phyloP scores from a whole-genome alignment of 2,888 invertebrate species.

The Napeogenes inachia region DNA sequence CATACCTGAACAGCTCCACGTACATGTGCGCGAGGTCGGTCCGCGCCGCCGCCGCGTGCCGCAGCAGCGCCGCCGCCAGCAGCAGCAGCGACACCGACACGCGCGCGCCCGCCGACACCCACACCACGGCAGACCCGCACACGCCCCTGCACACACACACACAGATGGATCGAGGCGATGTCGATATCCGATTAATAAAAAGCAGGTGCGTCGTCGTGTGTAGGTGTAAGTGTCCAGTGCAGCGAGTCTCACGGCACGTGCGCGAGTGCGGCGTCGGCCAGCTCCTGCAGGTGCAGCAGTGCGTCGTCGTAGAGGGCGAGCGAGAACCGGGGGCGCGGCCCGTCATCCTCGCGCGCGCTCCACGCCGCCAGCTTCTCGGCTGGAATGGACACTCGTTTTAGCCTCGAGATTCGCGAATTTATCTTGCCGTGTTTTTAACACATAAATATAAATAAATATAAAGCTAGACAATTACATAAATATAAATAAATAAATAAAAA shows the following conservation, averaged over 20 bases:
- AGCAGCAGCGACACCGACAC: conserved; percentile 78
- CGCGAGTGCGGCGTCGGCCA: conserved; percentile 41
- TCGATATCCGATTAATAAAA: too few relatives aligned
- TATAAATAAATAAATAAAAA: too few relatives aligned
- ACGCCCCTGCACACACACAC: conserved; percentile 53
- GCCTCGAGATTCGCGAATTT: too few relatives aligned
- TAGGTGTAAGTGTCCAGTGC: conserved; percentile 9
- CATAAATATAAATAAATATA: too few relatives aligned
- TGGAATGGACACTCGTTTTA: conserved; percentile 20
- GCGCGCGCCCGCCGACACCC: conserved; percentile 73
- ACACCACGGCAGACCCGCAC: conserved; percentile 77
- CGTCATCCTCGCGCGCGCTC: conserved; percentile 28
- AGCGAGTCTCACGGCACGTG: conserved; percentile 36
- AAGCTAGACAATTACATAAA: too few relatives aligned
- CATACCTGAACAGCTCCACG: conserved; percentile 73
- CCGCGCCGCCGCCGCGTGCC: conserved; percentile 79
- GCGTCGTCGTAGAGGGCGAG: conserved; percentile 36
- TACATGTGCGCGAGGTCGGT: conserved; percentile 85
- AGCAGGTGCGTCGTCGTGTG: neutral
- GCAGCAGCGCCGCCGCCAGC: conserved; percentile 82
- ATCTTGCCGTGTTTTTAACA: too few relatives aligned
- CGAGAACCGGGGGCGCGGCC: conserved; percentile 34
- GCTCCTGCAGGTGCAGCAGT: conserved; percentile 38
- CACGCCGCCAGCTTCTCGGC: conserved; percentile 42
- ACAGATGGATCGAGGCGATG: neutral